Evolutionary conservation across 2,797 vertebrate species (phyloP).

Genomic region (Cuculus canorus): DNA sequence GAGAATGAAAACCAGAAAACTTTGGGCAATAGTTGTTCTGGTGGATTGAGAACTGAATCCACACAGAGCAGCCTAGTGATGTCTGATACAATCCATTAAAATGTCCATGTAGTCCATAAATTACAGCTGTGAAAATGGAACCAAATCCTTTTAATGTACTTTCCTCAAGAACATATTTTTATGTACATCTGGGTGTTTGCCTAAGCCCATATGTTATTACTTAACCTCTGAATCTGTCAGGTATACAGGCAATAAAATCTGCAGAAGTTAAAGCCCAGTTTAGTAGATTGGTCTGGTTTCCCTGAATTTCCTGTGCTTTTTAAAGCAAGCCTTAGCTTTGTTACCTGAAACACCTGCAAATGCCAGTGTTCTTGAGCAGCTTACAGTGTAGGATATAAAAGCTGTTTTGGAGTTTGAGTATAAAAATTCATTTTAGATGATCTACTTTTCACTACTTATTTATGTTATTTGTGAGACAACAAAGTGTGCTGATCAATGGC

Average conservation of each 20-base stretch:
- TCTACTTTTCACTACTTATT: background rate
- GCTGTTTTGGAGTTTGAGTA: background rate
- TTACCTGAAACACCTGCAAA: background rate
- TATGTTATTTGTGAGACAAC: background rate
- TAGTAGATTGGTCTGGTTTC: conserved; percentile 36
- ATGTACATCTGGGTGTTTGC: conserved; percentile 36
- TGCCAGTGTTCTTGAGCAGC: background rate
- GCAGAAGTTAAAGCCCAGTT: conserved; percentile 54
- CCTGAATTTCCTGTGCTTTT: conserved; percentile 33
- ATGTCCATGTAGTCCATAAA: conserved; percentile 56
- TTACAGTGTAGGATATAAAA: background rate
- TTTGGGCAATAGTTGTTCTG: background rate
- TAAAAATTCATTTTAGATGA: background rate
- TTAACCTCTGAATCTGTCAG: conserved; percentile 63
- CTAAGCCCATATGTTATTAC: conserved; percentile 47
- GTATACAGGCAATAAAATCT: conserved; percentile 65
- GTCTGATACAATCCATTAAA: conserved; percentile 49
- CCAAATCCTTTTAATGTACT: conserved; percentile 42
- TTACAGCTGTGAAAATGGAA: conserved; percentile 63
- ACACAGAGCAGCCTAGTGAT: background rate
- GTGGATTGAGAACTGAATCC: background rate
- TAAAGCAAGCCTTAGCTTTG: background rate
- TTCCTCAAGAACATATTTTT: conserved; percentile 49
- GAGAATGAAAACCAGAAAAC: background rate
- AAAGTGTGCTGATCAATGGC: background rate